Percentiles rank a stretch among this genome's conserved stretches.
phyloP scores from a whole-genome alignment of 2,113 vertebrate species.

The Alexandromys fortis region DNA sequence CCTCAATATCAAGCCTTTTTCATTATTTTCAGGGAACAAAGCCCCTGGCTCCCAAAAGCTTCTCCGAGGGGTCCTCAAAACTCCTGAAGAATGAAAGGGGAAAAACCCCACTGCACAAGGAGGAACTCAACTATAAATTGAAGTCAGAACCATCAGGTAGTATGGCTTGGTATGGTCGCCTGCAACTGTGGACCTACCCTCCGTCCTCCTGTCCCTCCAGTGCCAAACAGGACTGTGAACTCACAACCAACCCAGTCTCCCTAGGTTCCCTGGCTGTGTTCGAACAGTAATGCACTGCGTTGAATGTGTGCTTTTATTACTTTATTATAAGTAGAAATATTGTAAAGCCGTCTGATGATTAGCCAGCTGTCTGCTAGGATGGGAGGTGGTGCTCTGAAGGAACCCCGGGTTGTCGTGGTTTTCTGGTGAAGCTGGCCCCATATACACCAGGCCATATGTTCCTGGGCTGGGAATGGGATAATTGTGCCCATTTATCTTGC shows the following conservation, averaged over 20 bases:
- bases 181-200: fast-evolving
- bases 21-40: background rate
- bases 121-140: background rate
- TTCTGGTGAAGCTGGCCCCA: constrained; percentile 83
- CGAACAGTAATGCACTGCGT: constrained; percentile 29
- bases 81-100: background rate
- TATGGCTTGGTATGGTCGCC: fast-evolving
- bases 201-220: fast-evolving
- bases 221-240: background rate
- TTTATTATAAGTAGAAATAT: constrained; percentile 82
- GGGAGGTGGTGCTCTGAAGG: constrained; percentile 64
- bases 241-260: background rate
- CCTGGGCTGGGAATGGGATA: constrained; percentile 79
- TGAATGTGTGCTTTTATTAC: constrained; percentile 58
- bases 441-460: constrained; percentile 86
- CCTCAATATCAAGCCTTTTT: background rate
- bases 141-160: background rate
- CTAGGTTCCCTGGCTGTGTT: background rate
- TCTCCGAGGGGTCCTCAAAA: background rate
- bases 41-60: background rate
- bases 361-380: constrained; percentile 85
- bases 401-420: constrained; percentile 65
- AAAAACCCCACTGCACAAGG: fast-evolving
- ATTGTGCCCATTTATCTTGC: constrained; percentile 83
- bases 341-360: constrained; percentile 78